These are phyloP conservation scores for Thalassarche chlororhynchos DNA, from an alignment of 2,113 vertebrate genomes.

Conservation along the genomic window DNA sequence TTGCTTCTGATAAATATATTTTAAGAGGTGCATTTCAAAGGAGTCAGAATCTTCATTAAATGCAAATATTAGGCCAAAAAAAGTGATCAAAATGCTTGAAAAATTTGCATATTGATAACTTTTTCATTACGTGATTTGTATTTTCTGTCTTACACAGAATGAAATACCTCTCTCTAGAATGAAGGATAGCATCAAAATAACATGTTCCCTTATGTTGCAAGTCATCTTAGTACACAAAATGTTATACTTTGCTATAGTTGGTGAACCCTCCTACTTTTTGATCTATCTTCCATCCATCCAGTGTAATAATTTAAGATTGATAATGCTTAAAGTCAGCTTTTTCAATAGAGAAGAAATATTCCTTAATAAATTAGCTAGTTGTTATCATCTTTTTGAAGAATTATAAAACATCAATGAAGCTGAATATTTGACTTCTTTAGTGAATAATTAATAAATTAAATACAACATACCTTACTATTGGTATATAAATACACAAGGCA, in stretches of 20 bases:
- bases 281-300: neutral
- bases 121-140: neutral
- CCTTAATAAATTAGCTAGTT: neutral
- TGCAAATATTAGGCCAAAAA: neutral
- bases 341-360: neutral
- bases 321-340: neutral
- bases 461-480: neutral
- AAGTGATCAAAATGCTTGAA: neutral
- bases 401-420: neutral
- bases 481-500: neutral
- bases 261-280: neutral
- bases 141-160: neutral
- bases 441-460: neutral
- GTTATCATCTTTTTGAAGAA: neutral
- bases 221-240: neutral
- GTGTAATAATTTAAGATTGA: neutral
- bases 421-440: neutral
- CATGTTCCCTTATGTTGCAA: neutral
- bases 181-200: neutral
- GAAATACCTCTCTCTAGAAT: neutral
- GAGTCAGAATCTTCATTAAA: neutral
- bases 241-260: neutral
- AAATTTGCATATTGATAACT: neutral
- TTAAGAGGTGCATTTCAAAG: neutral
- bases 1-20: neutral